phyloP scores from a whole-genome alignment of 2,888 invertebrate genomes.

The Helicoverpa assulta region DNA sequence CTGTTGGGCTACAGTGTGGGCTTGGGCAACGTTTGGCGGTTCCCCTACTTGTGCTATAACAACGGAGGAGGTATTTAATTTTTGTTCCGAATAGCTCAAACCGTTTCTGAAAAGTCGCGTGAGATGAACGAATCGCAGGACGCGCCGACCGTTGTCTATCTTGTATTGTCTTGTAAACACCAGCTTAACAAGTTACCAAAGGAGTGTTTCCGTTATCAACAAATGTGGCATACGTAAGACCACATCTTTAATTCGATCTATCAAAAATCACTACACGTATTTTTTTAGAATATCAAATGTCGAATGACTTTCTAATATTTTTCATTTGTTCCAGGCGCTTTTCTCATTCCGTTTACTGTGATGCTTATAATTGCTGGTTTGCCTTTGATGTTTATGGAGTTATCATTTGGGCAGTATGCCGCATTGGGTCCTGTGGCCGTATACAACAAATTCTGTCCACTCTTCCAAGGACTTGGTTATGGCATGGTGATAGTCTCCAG shows the following conservation, averaged over 20 bases:
- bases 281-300: no score
- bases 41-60: conserved; percentile 94
- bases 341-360: conserved; percentile 95
- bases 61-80: conserved; percentile 92
- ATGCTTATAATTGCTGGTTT: conserved; percentile 95
- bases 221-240: no score
- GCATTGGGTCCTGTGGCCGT: conserved; percentile 94
- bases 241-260: no score
- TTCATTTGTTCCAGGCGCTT: conserved; percentile 91
- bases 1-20: conserved; percentile 93
- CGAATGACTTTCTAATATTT: not conserved
- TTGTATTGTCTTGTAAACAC: no score
- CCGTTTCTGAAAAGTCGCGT: conserved; percentile 16
- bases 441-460: conserved; percentile 94
- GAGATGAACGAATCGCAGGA: conserved; percentile 15
- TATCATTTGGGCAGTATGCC: conserved; percentile 96
- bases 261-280: no score
- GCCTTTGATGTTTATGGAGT: conserved; percentile 95
- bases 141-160: not conserved
- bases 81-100: not conserved
- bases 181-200: no score
- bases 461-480: conserved; percentile 93
- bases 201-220: no score
- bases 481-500: conserved; percentile 94
- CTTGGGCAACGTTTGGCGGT: conserved; percentile 94